Base-by-base conservation (phyloP, 1,140 invertebrate species). In the Mylabris phalerata region DNA sequence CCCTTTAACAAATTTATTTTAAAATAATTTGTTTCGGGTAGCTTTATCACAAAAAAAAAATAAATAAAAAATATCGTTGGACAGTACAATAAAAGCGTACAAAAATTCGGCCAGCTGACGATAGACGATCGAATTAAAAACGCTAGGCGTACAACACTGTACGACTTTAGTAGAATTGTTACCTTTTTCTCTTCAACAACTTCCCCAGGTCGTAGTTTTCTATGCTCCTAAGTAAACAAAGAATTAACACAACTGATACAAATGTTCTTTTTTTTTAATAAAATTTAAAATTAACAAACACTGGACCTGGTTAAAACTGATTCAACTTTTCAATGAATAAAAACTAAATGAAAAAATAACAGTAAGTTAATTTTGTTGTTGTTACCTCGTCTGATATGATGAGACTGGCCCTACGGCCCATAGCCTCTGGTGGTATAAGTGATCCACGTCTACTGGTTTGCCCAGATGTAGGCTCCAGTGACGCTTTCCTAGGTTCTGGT, bases 131-230 rank as follows among this genome's bases (percentile, higher is more conserved):
- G 32, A 32, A 55, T 55, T 55, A 55, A 44, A 55, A 46, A 46
- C 57, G 58, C 47, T 62, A 65, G 65, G 67, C 67, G 61, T 62
- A 62, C 59, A 59, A 46, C 60, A 52, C 51, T 50, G 32, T 32
- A 32, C 32, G 32, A 57, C 27, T 54, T 57, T 44, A 45, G 47
- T 49, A 61, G 54, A 56, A 57, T 48, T 77, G 88, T 93, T 90
- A 94, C 91, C 90, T 91, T 92, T 80, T 86, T 89, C 73, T 94
- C 90, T 79, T 93, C 90, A 75, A 90, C 74, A 77, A 93, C 87
- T 82, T 94, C 91, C 76, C 91, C 90, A 62, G 91, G 91, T 71
- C 91, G 89, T 78, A 93, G 87, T 85, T 92, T 93, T 80, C 88
- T 74, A 71, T 71, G 69, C 65, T 73, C 73, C 73, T 74, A 70